Percentiles rank a stretch among this genome's conserved stretches.
These are phyloP conservation scores for Lymantria monacha DNA, from an alignment of 2,888 invertebrate genomes.

Conservation along the genomic window DNA sequence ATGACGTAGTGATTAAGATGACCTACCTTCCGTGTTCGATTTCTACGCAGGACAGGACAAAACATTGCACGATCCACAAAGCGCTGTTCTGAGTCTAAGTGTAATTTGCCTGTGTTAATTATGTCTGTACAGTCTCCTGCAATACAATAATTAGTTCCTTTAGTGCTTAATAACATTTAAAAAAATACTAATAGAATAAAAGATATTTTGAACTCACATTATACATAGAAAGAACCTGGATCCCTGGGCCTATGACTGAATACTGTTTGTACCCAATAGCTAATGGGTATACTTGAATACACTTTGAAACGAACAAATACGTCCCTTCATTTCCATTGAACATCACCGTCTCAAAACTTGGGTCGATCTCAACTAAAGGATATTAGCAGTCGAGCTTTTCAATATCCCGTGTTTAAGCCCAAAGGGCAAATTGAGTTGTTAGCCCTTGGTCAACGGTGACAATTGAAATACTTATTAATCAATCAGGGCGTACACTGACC, in stretches of 20 bases:
- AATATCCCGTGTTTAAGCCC: slow-evolving; percentile 32
- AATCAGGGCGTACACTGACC: slow-evolving; percentile 21
- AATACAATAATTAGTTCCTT: no score
- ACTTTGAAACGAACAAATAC: slow-evolving; percentile 14
- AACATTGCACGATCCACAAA: no score
- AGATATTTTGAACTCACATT: no score
- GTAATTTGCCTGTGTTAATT: no score
- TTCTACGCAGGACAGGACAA: no score
- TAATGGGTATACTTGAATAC: slow-evolving; percentile 1
- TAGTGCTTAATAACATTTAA: no score
- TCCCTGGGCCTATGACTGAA: neutral
- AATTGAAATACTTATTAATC: slow-evolving; percentile 38
- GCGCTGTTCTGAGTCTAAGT: no score
- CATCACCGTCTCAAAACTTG: slow-evolving; percentile 15
- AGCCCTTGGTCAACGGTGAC: slow-evolving; percentile 23
- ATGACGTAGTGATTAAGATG: no score
- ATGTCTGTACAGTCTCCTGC: no score
- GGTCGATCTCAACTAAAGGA: slow-evolving; percentile 19
- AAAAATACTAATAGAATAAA: no score
- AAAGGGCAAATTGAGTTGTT: slow-evolving; percentile 41
- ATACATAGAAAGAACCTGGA: neutral
- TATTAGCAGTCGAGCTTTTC: slow-evolving; percentile 30
- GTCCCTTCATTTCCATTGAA: slow-evolving; percentile 30
- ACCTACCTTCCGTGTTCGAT: no score
- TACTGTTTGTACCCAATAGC: neutral